Base-by-base conservation (phyloP, 2,113 vertebrate species). In the Cyprinodon brontotheroides region DNA sequence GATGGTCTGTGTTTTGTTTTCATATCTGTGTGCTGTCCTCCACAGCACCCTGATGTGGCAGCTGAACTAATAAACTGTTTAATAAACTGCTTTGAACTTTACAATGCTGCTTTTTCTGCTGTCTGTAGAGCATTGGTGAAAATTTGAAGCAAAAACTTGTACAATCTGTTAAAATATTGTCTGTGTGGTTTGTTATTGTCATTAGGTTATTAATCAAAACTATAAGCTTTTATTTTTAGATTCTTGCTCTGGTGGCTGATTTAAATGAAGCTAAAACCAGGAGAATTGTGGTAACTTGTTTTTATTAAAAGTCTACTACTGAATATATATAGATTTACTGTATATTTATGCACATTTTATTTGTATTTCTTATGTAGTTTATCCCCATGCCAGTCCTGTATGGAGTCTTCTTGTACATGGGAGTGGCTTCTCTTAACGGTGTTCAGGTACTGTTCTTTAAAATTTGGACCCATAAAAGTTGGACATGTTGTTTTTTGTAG, bases 361-460 rank as follows among this genome's bases (percentile, higher is more conserved):
- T 60, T 47, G 12, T 41, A 1, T 11, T 9, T 63, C 53, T 48
- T 1, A 37, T 15, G 14, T 1, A 95, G 94, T 95, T 94, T 70
- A 95, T 95, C 68, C 94, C 94, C 13, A 95, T 95, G 94, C 94
- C 94, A 2, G 94, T 95, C 69, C 78, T 95, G 63, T 95, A 95
- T 64, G 94, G 94, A 80, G 94, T 95, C 70, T 95, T 95, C 86
- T 88, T 95, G 1, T 95, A 95, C 83, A 95, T 94, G 94, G 94
- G 94, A 9, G 94, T 95, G 0, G 94, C 94, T 20, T 95, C 94
- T 41, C 93, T 95, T 37, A 95, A 94, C 3, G 92, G 94, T 48
- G 94, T 95, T 3, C 94, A 95, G 94, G 94, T 95, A 78, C 53
- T 59, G 69, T n/a, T 53, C 2, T 53, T 20, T 53, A 8, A 53